Conservation (phyloP, 2,888 invertebrate species). For the Lithosia quadra region DNA sequence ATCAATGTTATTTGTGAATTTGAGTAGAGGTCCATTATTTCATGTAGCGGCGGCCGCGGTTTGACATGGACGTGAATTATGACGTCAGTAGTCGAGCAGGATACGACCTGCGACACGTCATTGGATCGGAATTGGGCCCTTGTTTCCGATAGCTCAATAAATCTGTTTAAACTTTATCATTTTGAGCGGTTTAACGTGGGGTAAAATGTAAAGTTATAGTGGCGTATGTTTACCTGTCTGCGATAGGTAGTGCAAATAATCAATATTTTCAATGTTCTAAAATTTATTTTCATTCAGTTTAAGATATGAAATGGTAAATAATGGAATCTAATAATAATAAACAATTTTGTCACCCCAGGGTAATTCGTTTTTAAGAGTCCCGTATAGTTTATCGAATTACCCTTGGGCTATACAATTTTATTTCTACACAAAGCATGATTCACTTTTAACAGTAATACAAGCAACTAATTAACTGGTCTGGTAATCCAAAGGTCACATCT, state of each 20-base stretch:
- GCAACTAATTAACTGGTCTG: too few species aligned
- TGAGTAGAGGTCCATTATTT: slow-evolving; percentile 43
- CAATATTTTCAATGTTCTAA: neutral
- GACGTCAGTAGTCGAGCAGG: slow-evolving; percentile 48
- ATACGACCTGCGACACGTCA: slow-evolving; percentile 52
- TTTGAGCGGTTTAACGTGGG: slow-evolving; percentile 27
- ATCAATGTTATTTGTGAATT: slow-evolving; percentile 41
- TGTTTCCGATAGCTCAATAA: slow-evolving; percentile 49
- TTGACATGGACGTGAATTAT: slow-evolving; percentile 49
- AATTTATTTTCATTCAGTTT: too few species aligned
- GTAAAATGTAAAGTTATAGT: slow-evolving; percentile 14
- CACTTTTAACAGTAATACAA: too few species aligned
- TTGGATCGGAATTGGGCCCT: slow-evolving; percentile 44
- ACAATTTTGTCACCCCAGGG: too few species aligned
- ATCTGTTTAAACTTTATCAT: slow-evolving; percentile 37
- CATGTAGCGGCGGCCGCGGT: slow-evolving; percentile 36
- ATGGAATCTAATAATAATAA: too few species aligned
- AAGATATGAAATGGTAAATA: too few species aligned
- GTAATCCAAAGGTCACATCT: too few species aligned
- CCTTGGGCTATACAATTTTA: too few species aligned
- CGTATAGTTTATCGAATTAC: too few species aligned
- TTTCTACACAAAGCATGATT: too few species aligned
- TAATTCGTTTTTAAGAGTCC: too few species aligned
- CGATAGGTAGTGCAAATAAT: neutral
- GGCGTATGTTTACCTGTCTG: neutral